Evolutionary conservation across 2,113 vertebrate genomes (phyloP).

Genomic region (Antechinus flavipes): DNA sequence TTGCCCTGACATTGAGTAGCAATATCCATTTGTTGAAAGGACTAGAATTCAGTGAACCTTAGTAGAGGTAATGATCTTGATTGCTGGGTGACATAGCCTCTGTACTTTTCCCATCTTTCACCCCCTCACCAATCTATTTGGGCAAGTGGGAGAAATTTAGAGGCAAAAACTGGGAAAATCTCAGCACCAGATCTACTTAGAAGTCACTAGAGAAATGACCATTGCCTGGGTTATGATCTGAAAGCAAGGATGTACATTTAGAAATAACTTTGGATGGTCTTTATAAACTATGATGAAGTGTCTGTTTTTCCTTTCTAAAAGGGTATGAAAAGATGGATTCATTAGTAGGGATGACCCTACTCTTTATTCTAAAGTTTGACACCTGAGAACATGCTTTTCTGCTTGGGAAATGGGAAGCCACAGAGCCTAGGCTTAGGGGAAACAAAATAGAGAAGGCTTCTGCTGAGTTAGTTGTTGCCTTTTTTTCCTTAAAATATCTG

Average conservation of each 20-base stretch:
- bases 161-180: neutral
- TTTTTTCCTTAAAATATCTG: neutral
- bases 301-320: neutral
- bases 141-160: neutral
- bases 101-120: neutral
- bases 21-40: neutral
- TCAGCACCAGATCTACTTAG: neutral
- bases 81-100: neutral
- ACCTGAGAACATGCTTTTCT: neutral
- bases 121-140: neutral
- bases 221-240: neutral
- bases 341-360: neutral
- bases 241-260: neutral
- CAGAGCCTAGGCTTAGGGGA: neutral
- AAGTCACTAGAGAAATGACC: neutral
- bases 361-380: neutral
- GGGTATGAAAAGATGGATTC: neutral
- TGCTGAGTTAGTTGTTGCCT: neutral
- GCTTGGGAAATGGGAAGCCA: neutral
- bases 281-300: neutral
- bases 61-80: neutral
- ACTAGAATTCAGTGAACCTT: neutral
- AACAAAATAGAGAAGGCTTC: neutral
- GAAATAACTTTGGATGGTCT: neutral
- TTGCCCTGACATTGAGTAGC: neutral